Evolutionary conservation across 2,113 vertebrate species (phyloP).

Genomic region (Chunga burmeisteri): DNA sequence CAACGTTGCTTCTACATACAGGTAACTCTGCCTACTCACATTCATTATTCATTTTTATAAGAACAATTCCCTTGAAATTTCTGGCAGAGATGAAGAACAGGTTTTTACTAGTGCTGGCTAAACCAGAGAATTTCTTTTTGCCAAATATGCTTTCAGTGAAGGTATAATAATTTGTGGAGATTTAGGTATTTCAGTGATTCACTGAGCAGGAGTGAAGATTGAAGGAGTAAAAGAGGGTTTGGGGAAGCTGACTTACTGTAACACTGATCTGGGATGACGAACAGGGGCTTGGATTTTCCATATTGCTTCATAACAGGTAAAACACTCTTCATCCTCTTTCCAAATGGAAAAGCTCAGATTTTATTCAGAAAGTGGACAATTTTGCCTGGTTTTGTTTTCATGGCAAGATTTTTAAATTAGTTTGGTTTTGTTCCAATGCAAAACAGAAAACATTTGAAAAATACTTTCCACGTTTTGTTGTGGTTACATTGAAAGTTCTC

Average conservation of each 20-base stretch:
- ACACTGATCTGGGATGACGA: neutral
- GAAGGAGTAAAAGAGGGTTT: neutral
- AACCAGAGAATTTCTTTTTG: neutral
- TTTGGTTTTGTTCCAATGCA: neutral
- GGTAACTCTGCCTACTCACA: neutral
- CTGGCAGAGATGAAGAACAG: neutral
- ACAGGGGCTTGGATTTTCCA: neutral
- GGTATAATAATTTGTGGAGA: neutral
- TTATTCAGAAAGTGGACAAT: neutral
- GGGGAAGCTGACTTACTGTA: neutral
- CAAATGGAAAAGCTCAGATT: neutral
- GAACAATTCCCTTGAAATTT: neutral
- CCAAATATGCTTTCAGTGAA: neutral
- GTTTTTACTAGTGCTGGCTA: neutral
- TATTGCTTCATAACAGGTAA: neutral
- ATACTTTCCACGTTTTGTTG: neutral
- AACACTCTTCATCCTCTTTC: neutral
- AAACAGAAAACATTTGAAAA: conserved; percentile 27
- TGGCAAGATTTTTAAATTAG: neutral
- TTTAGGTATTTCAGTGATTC: neutral
- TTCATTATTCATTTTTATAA: neutral
- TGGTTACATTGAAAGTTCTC: neutral
- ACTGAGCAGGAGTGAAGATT: neutral
- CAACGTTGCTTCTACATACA: neutral
- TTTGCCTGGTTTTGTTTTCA: neutral